A percentile compares a stretch with the other conserved stretches of the same genome.
These are phyloP conservation scores for Caenorhabditis sp. DNA, from an alignment of 2,888 invertebrate genomes.

Conservation along the genomic window DNA sequence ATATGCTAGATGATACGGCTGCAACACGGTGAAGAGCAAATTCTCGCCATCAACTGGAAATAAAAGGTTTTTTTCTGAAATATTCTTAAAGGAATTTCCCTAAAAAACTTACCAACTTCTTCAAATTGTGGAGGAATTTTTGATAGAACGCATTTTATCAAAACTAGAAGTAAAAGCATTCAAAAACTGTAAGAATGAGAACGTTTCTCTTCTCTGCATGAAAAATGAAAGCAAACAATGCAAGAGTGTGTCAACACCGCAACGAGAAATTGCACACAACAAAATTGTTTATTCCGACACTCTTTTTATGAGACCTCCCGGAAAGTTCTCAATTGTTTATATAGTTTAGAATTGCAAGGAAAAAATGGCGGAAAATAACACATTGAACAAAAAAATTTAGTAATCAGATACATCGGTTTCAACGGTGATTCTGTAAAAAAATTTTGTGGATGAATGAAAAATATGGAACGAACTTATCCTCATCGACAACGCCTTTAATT, in stretches of 20 bases:
- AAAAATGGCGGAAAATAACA: neutral
- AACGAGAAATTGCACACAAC: conserved; percentile 22
- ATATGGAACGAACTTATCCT: conserved; percentile 16
- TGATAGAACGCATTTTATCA: neutral
- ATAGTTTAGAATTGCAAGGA: too few species aligned
- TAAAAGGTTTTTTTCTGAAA: too few species aligned
- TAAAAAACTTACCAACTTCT: conserved; percentile 41
- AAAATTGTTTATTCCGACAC: neutral
- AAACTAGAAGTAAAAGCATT: neutral
- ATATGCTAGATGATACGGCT: conserved; percentile 46
- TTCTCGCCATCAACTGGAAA: conserved; percentile 36
- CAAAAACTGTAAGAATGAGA: neutral
- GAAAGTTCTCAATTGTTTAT: neutral
- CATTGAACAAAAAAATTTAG: neutral
- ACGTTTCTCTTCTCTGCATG: neutral
- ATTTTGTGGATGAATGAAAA: neutral
- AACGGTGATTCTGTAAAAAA: conserved; percentile 2
- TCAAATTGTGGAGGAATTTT: conserved; percentile 32
- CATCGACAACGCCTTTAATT: conserved; percentile 24
- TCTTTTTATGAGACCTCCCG: neutral
- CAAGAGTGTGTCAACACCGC: conserved; percentile 23
- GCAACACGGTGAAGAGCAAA: conserved; percentile 44
- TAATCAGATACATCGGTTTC: neutral
- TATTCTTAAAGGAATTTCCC: too few species aligned
- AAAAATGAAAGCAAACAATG: neutral